These are phyloP conservation scores for Gisinianus flammeolus DNA, from an alignment of 2,888 invertebrate species.

Conservation along the genomic window DNA sequence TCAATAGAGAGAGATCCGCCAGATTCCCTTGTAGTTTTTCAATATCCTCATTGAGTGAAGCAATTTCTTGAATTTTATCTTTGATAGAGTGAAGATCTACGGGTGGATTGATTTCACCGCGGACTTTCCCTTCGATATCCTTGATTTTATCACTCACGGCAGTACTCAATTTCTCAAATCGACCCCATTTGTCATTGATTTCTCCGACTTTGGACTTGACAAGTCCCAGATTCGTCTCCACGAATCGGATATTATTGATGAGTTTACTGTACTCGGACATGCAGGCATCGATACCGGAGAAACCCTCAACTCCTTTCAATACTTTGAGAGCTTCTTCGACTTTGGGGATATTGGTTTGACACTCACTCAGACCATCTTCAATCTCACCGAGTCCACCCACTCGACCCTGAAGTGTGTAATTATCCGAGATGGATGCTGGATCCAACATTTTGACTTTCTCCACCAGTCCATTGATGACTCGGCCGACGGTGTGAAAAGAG, in stretches of 20 bases:
- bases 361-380: slow-evolving; percentile 74
- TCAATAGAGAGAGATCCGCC: slow-evolving; percentile 71
- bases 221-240: slow-evolving; percentile 72
- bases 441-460: slow-evolving; percentile 92
- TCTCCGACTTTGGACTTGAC: slow-evolving; percentile 73
- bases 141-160: slow-evolving; percentile 77
- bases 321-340: slow-evolving; percentile 75
- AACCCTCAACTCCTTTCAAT: slow-evolving; percentile 75
- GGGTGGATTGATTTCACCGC: slow-evolving; percentile 75
- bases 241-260: slow-evolving; percentile 72
- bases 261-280: slow-evolving; percentile 73
- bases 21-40: slow-evolving; percentile 71
- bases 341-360: slow-evolving; percentile 71
- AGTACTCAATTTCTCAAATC: slow-evolving; percentile 79
- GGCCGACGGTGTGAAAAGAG: slow-evolving; percentile 79
- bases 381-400: slow-evolving; percentile 79
- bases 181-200: slow-evolving; percentile 77
- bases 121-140: slow-evolving; percentile 76
- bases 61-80: slow-evolving; percentile 72
- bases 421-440: slow-evolving; percentile 86
- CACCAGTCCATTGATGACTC: slow-evolving; percentile 78
- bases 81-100: slow-evolving; percentile 73
- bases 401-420: slow-evolving; percentile 91
- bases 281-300: slow-evolving; percentile 72
- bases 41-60: slow-evolving; percentile 70